Evolutionary conservation across 2,113 vertebrate genomes (phyloP), one percentile per base, ranked within the genome.

Genomic region (Anoura caudifer): DNA sequence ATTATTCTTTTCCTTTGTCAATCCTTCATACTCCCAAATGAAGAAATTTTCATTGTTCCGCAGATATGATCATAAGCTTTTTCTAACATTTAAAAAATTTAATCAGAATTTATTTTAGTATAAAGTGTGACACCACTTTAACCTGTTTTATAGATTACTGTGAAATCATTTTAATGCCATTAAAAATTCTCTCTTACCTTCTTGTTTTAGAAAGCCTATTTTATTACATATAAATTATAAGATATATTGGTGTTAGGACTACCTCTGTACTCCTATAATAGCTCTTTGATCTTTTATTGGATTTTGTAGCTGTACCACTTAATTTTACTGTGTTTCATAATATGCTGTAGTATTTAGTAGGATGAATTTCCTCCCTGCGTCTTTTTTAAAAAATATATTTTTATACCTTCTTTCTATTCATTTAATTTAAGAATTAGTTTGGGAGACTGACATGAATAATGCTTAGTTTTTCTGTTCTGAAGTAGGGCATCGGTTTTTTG

Each of bases 341-440:
- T 70, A 41, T 33, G 50, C 59, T 87, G 1, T 63, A 38, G 12
- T 83, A 76, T 95, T 87, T 91, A 87, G 65, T 88, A 82, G 36
- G 36, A 5, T 38, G 31, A 65, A 54, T 52, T 86, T 52, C 3
- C 8, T 4, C 15, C n/a, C 41, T 45, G 67, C 79, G 17, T 54
- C 83, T 85, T 79, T 54, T 67, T 67, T 86, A 86, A 22, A 31
- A 63, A 63, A 26, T 86, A 47, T 7, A 93, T 24, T 96, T 80
- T 83, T 72, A 47, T 47, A 50, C 24, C 4, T 83, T 15, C 7
- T 4, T 33, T 83, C 22, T 88, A 5, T 87, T 76, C 19, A 76
- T 70, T 95, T 91, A 76, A 87, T 73, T 77, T 77, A 87, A 87
- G 52, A 91, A 63, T 77, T 90, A 90, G 4, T 77, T 95, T 93